Conservation (phyloP, 2,113 vertebrate genomes). For the Felis chaus region DNA sequence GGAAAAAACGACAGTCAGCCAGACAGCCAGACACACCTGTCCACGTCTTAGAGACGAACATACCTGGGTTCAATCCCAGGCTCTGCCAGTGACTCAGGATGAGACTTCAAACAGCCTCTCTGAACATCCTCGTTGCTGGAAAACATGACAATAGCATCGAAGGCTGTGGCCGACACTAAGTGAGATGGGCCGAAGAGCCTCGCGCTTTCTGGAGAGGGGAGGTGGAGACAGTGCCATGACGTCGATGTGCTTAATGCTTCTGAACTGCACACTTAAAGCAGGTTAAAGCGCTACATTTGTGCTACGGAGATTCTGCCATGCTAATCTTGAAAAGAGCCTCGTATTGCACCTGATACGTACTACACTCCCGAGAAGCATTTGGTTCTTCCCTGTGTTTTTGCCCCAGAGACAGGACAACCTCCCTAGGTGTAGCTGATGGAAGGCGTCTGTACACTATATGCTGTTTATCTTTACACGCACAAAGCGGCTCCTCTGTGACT, state of each 20-base stretch:
- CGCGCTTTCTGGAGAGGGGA: too few relatives aligned
- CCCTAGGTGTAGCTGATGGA: background rate
- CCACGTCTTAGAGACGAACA: accelerated
- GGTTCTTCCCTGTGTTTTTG: background rate
- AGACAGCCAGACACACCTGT: accelerated
- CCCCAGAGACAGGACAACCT: background rate
- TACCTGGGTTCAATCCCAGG: background rate
- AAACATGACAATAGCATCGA: background rate
- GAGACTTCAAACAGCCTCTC: background rate
- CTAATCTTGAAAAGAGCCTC: background rate
- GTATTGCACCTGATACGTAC: too few relatives aligned
- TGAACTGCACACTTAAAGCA: accelerated
- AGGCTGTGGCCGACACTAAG: background rate
- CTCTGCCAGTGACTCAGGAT: background rate
- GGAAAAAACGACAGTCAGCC: background rate
- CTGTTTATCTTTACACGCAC: background rate
- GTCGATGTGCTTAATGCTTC: too few relatives aligned
- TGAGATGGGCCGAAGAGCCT: background rate
- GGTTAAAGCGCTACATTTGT: background rate
- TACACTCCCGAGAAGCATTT: background rate
- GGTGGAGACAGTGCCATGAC: accelerated
- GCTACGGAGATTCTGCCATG: background rate
- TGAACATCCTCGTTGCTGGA: accelerated
- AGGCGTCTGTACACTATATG: background rate
- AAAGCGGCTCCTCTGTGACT: background rate